These are phyloP conservation scores for Lagopus muta DNA, from an alignment of 2,113 vertebrate genomes.

Conservation along the genomic window DNA sequence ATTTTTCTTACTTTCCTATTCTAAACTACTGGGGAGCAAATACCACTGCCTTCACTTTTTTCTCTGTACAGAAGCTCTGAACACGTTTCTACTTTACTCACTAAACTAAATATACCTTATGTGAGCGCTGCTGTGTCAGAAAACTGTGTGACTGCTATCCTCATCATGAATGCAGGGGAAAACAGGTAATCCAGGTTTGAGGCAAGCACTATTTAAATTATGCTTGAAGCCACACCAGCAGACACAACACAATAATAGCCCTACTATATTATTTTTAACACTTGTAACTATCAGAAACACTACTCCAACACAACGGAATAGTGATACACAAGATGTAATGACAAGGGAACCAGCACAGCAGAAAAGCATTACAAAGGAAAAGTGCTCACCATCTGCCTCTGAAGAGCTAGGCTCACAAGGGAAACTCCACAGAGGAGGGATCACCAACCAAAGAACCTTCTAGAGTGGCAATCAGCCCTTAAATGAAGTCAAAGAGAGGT, in stretches of 20 bases:
- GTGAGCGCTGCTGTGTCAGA: background rate
- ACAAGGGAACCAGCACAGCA: too few species aligned
- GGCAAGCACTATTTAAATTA: background rate
- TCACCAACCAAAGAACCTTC: too few species aligned
- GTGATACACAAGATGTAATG: too few species aligned
- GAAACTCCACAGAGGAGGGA: too few species aligned
- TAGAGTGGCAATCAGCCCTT: too few species aligned
- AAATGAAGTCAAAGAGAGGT: too few species aligned
- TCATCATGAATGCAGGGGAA: background rate
- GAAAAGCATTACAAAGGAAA: too few species aligned
- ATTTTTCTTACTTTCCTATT: background rate
- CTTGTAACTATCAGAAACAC: too few species aligned
- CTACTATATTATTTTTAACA: background rate
- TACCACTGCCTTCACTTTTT: background rate
- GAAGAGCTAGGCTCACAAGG: too few species aligned
- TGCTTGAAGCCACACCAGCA: background rate
- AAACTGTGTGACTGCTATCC: background rate
- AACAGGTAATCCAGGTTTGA: background rate
- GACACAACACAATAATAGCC: background rate
- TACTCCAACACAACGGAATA: too few species aligned
- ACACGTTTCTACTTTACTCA: background rate
- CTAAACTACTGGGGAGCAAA: background rate
- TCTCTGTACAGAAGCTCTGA: background rate
- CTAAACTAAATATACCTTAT: background rate
- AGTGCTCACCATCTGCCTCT: too few species aligned